phyloP scores from a whole-genome alignment of 2,113 vertebrate genomes.

The Aix galericulata region DNA sequence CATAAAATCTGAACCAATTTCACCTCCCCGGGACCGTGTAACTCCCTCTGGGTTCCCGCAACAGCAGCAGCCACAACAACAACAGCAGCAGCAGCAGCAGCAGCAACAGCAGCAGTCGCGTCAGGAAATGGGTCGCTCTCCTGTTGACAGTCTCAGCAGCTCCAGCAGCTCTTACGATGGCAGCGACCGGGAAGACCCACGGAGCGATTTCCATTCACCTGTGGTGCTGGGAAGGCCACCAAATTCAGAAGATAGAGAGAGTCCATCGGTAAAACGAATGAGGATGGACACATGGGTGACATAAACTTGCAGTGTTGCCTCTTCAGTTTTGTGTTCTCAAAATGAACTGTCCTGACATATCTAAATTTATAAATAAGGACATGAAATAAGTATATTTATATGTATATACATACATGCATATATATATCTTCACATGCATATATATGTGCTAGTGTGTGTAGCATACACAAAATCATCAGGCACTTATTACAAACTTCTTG shows the following conservation, averaged over 20 bases:
- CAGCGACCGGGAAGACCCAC: conserved; percentile 93
- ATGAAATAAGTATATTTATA: conserved; percentile 82
- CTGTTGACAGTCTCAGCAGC: conserved; percentile 97
- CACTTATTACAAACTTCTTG: conserved; percentile 87
- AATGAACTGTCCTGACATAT: conserved; percentile 85
- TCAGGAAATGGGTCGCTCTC: conserved; percentile 94
- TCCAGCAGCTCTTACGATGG: conserved; percentile 98
- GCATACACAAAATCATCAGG: conserved; percentile 83
- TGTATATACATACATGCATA: conserved; percentile 82
- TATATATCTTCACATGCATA: conserved; percentile 77
- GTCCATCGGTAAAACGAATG: conserved; percentile 96
- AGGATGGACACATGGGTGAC: conserved; percentile 99
- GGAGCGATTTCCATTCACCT: conserved; percentile 92
- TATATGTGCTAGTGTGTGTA: conserved; percentile 80
- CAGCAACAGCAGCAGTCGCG: conserved; percentile 81
- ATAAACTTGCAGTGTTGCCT: conserved; percentile 74
- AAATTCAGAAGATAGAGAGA: conserved; percentile 86
- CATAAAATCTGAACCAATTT: conserved; percentile 98
- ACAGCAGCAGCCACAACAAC: conserved; percentile 79
- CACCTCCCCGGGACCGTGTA: conserved; percentile 93
- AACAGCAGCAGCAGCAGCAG: conserved; percentile 76
- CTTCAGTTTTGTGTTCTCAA: conserved; percentile 49
- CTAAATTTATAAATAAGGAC: conserved; percentile 82
- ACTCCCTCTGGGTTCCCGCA: conserved; percentile 88
- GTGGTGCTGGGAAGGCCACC: conserved; percentile 88